Conservation (phyloP, 2,888 invertebrate species). For the Cryptus viduatorius region DNA sequence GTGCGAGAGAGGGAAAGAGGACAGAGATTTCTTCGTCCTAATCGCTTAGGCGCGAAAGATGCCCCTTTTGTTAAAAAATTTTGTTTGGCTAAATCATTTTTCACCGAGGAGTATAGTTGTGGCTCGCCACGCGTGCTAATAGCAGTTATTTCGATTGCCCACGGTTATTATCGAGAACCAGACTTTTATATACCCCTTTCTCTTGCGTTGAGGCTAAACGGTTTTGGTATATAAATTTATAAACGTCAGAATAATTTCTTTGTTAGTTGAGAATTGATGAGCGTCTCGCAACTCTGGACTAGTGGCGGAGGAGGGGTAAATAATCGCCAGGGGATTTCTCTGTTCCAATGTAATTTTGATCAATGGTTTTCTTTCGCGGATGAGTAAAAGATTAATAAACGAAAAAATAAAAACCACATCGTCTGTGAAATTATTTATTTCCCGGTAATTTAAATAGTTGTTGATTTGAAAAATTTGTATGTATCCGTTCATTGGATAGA, state of each 20-base stretch:
- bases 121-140: conserved; percentile 76
- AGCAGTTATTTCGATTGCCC: conserved; percentile 77
- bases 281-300: not conserved
- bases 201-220: not conserved
- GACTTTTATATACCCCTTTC: conserved; percentile 3
- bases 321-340: conserved; percentile 3
- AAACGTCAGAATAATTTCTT: conserved; percentile 24
- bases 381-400: not conserved
- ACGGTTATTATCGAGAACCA: conserved; percentile 66
- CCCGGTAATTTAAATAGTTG: not conserved
- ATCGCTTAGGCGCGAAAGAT: conserved; percentile 75
- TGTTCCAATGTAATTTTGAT: conserved; percentile 17
- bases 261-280: conserved; percentile 25
- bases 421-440: not conserved
- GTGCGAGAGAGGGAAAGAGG: conserved; percentile 52
- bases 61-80: conserved; percentile 74
- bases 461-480: not conserved
- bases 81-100: conserved; percentile 83
- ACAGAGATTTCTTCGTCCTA: conserved; percentile 72
- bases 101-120: conserved; percentile 72
- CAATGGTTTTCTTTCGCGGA: not conserved
- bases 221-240: conserved; percentile 7
- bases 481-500: not conserved
- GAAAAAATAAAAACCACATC: not conserved
- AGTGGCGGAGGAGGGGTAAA: not conserved